Percentiles rank a stretch among this genome's conserved stretches.
These are phyloP conservation scores for Daboia siamensis DNA, from an alignment of 2,113 vertebrate genomes.

Conservation along the genomic window DNA sequence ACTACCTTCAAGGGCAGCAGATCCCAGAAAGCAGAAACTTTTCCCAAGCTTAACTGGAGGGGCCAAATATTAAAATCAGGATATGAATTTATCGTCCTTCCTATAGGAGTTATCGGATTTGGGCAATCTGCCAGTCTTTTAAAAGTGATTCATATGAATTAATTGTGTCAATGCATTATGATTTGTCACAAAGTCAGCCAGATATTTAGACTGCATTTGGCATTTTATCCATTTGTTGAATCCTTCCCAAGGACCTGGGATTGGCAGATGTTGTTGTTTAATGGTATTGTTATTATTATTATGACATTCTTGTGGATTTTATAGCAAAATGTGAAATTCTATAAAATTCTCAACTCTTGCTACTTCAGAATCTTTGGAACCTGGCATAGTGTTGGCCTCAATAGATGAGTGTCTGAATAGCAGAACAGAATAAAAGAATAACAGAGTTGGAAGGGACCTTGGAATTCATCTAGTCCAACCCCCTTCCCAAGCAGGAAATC, in stretches of 20 bases:
- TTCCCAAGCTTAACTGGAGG: background rate
- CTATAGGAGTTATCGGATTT: background rate
- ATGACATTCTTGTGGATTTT: background rate
- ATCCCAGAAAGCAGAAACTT: background rate
- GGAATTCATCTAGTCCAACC: too few relatives aligned
- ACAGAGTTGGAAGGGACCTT: too few relatives aligned
- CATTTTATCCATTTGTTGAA: background rate
- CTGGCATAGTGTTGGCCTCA: background rate
- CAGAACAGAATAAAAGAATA: too few relatives aligned
- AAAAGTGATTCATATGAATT: background rate
- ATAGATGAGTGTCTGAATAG: background rate
- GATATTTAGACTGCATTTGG: background rate
- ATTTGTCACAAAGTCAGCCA: background rate
- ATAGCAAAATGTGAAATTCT: background rate
- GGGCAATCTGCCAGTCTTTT: background rate
- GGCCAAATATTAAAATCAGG: background rate
- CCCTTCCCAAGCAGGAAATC: too few relatives aligned
- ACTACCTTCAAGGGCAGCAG: background rate
- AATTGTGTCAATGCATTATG: background rate
- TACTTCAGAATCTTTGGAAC: slow-evolving; percentile 13
- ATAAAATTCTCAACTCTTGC: slow-evolving; percentile 5
- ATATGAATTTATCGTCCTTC: background rate
- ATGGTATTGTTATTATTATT: background rate
- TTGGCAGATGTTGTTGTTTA: background rate
- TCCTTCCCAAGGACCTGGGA: background rate